A percentile compares a stretch with the other conserved stretches of the same genome.
These are phyloP conservation scores for Eristalis tenax DNA, from an alignment of 2,888 invertebrate species.

Conservation along the genomic window DNA sequence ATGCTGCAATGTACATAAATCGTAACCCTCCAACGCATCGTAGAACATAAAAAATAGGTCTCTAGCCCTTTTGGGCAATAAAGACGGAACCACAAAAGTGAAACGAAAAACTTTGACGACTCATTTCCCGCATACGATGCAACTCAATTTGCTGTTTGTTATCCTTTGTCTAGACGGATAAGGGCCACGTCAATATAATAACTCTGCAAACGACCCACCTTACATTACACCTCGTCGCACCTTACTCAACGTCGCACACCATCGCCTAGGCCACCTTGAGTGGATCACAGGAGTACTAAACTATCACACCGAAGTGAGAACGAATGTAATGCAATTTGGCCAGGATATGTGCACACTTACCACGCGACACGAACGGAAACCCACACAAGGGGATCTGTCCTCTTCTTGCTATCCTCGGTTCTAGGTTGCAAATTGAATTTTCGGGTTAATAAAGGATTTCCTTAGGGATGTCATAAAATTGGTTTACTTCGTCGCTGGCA, in stretches of 20 bases:
- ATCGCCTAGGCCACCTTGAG: conserved; percentile 16
- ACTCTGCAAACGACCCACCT: conserved; percentile 34
- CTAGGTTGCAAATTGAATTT: conserved; percentile 57
- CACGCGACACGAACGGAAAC: conserved; percentile 43
- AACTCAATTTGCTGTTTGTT: conserved; percentile 43
- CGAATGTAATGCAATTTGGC: conserved; percentile 47
- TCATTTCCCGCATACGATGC: conserved; percentile 12
- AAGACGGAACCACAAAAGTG: neutral
- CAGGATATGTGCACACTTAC: conserved; percentile 9
- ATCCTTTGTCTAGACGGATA: conserved; percentile 63
- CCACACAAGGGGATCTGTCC: neutral
- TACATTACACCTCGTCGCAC: neutral
- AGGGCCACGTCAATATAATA: conserved; percentile 56
- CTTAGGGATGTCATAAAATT: conserved; percentile 42
- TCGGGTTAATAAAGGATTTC: conserved; percentile 51
- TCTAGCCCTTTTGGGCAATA: neutral
- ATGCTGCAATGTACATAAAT: neutral
- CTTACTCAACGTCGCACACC: conserved; percentile 12
- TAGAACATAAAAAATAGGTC: neutral
- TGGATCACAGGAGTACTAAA: conserved; percentile 35
- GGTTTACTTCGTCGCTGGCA: conserved; percentile 27
- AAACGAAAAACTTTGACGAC: neutral
- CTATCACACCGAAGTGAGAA: conserved; percentile 28
- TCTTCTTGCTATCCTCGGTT: neutral
- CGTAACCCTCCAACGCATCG: neutral